A percentile compares a stretch with the other conserved stretches of the same genome.
These are phyloP conservation scores for Anoplius nigerrimus DNA, from an alignment of 2,888 invertebrate genomes.

Conservation along the genomic window DNA sequence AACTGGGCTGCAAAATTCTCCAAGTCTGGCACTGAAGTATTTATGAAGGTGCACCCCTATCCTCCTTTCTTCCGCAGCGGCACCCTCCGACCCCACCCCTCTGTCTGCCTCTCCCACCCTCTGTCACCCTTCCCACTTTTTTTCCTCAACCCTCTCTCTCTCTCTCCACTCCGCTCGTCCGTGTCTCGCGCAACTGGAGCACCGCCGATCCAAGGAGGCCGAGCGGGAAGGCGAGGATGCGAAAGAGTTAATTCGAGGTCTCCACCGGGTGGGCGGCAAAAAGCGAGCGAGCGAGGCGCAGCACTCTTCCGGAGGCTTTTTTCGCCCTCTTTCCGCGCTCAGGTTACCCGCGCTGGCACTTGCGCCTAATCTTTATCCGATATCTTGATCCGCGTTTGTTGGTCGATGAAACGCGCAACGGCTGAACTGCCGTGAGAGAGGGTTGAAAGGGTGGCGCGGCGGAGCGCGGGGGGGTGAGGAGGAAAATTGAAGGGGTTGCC, in stretches of 20 bases:
- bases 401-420: constrained; percentile 51
- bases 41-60: constrained; percentile 60
- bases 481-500: background rate
- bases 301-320: constrained; percentile 24
- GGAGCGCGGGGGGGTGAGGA: background rate
- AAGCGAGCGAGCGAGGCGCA: constrained; percentile 30
- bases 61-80: constrained; percentile 9
- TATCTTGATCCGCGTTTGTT: constrained; percentile 56
- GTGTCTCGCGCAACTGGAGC: constrained; percentile 36
- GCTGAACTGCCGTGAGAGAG: constrained; percentile 14
- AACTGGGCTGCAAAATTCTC: constrained; percentile 65
- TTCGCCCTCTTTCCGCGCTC: constrained; percentile 30
- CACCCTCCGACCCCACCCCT: constrained; percentile 25
- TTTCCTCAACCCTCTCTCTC: constrained; percentile 26
- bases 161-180: constrained; percentile 17
- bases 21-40: constrained; percentile 68
- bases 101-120: constrained; percentile 34
- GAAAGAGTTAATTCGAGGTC: constrained; percentile 47
- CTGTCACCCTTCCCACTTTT: constrained; percentile 23
- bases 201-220: background rate
- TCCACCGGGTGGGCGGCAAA: constrained; percentile 37
- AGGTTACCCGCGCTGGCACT: constrained; percentile 37
- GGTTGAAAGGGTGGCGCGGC: constrained; percentile 14
- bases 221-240: background rate
- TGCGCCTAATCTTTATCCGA: constrained; percentile 63